Evolutionary conservation across 1,140 invertebrate species (phyloP), one percentile per base, ranked within the genome.

Genomic region (Heliothis virescens): DNA sequence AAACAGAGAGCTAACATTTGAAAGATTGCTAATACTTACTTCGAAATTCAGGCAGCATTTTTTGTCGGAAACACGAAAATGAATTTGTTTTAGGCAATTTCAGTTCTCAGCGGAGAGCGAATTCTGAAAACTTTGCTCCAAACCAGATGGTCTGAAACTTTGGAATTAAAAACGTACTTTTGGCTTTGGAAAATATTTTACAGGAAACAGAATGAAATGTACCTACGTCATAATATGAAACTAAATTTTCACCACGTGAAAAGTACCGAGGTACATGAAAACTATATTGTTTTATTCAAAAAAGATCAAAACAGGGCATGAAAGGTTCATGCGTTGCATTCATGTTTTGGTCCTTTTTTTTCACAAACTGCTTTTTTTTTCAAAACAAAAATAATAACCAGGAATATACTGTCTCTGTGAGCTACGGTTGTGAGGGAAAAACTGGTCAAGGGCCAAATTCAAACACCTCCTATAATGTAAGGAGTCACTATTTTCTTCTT

Each of bases 61-160:
- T 26, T 67, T 12, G 12, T 21, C 47, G 41, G 34, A 13, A 48
- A 67, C 63, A 67, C 9, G 34, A 67, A 50, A 67, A 13, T 50
- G 63, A 50, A 67, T 67, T 67, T 67, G 60, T 63, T 67, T 48
- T 67, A 50, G 63, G 47, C 63, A 67, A 67, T 67, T 67, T 67
- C 63, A 67, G 63, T 67, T 67, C 59, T 10, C 16, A 12, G 48
- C 34, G 34, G 63, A 11, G 62, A 67, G 63, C 41, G 63, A 47
- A 48, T 67, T 67, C 7, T n/a, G 15, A 9, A 41, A 50, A 67
- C 63, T 67, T 67, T 67, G 41, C 15, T 50, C 3, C 41, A 21
- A 47, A 16, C 63, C 63, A 67, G 63, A 67, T 67, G 47, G 41
- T 67, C 13, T 48, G 63, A 67, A 67, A 67, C 63, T 67, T 67